These are phyloP conservation scores for Hassar affinis DNA, from an alignment of 2,113 vertebrate genomes.

Conservation along the genomic window DNA sequence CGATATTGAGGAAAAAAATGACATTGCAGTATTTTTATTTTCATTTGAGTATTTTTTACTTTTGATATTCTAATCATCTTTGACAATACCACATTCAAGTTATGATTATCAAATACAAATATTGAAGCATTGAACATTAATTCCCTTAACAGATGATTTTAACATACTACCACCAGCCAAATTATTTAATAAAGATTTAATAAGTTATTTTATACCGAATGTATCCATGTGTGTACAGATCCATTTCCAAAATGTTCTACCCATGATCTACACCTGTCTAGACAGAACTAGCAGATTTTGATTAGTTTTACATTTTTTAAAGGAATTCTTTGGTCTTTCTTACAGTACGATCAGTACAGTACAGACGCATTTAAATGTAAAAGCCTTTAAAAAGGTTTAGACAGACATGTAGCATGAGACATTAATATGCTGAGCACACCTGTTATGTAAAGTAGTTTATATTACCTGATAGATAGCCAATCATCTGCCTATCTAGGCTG, in stretches of 20 bases:
- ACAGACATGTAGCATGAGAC: background rate
- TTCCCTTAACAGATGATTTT: background rate
- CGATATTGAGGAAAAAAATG: too few species aligned
- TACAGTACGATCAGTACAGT: too few species aligned
- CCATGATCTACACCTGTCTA: background rate
- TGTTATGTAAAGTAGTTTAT: background rate
- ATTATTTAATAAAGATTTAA: too few species aligned
- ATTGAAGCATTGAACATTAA: background rate
- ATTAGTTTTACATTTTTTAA: too few species aligned
- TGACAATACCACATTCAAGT: background rate
- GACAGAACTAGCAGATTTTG: too few species aligned
- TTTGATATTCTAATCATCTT: too few species aligned
- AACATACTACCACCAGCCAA: too few species aligned
- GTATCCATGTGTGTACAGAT: too few species aligned
- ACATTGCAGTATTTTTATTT: too few species aligned
- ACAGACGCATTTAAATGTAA: background rate
- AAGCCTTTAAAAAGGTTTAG: background rate
- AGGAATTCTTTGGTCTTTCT: too few species aligned
- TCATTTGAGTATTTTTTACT: too few species aligned
- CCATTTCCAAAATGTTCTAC: background rate
- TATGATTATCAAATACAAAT: background rate
- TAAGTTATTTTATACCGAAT: too few species aligned
- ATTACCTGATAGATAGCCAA: conserved; percentile 89
- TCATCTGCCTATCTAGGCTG: conserved; percentile 91
- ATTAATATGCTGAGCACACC: background rate